phyloP scores from a whole-genome alignment of 2,888 invertebrate genomes.

The Diarsia dahlii region DNA sequence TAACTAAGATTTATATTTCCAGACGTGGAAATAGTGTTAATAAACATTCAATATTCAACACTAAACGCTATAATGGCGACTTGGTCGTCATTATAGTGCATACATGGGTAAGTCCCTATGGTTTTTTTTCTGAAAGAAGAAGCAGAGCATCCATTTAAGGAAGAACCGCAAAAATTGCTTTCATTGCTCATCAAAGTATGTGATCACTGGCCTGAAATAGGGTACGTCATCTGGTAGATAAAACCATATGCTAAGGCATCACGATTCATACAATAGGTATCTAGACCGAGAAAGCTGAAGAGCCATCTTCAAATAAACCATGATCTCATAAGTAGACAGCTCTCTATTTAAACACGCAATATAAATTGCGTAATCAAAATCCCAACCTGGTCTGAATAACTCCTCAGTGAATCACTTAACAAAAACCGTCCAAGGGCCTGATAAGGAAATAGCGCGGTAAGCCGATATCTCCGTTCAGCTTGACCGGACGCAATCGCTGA shows the following conservation, averaged over 20 bases:
- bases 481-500: slow-evolving; percentile 63
- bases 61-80: not conserved
- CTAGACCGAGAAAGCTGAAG: slow-evolving; percentile 17
- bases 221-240: slow-evolving; percentile 17
- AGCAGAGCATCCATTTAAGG: not conserved
- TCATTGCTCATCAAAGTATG: not conserved
- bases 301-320: slow-evolving; percentile 17
- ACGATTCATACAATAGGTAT: not conserved
- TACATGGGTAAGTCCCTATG: no score
- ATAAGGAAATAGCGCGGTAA: slow-evolving; percentile 69
- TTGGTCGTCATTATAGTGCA: not conserved
- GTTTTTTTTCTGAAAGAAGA: not conserved
- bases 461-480: slow-evolving; percentile 70
- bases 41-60: slow-evolving; percentile 8
- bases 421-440: slow-evolving; percentile 61
- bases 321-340: slow-evolving; percentile 43
- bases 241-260: slow-evolving; percentile 28
- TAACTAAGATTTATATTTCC: slow-evolving; percentile 16
- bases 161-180: slow-evolving; percentile 1
- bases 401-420: slow-evolving; percentile 49
- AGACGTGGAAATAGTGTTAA: slow-evolving; percentile 5
- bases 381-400: slow-evolving; percentile 41
- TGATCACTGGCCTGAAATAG: slow-evolving; percentile 22
- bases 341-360: slow-evolving; percentile 24
- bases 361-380: slow-evolving; percentile 45